phyloP scores from a whole-genome alignment of 2,797 vertebrate genomes.

The Xenops minutus region DNA sequence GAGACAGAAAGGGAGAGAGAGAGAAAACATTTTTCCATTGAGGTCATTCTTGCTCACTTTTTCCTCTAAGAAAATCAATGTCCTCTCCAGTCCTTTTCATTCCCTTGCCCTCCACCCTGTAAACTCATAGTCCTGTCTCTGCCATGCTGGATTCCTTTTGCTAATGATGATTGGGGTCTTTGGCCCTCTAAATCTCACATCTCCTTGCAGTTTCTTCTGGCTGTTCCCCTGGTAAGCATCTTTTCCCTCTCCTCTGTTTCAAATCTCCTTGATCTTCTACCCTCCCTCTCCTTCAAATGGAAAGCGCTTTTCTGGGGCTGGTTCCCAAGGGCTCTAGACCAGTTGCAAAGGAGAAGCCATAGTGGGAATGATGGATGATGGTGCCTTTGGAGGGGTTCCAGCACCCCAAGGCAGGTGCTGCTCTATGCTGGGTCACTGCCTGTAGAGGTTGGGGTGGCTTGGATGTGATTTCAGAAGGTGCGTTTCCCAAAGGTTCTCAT shows the following conservation, averaged over 20 bases:
- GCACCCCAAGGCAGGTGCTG: not conserved
- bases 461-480: not conserved
- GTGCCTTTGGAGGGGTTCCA: not conserved
- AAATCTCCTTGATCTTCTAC: not conserved
- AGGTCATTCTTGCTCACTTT: constrained; percentile 62
- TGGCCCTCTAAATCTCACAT: not conserved
- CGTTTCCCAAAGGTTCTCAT: not conserved
- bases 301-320: not conserved
- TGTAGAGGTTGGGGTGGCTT: rapidly evolving
- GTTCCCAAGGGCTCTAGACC: not conserved
- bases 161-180: not conserved
- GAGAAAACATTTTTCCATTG: constrained; percentile 60
- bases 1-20: constrained; percentile 23
- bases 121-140: not conserved
- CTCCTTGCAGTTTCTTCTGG: not conserved
- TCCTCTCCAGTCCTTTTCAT: not conserved
- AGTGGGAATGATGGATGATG: not conserved
- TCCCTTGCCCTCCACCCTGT: not conserved
- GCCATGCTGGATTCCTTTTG: not conserved
- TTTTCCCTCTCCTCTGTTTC: not conserved
- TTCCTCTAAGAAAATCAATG: constrained; percentile 56
- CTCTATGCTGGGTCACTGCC: not conserved
- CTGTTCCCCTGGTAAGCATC: not conserved
- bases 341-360: not conserved
- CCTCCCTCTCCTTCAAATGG: not conserved